Base-by-base conservation (phyloP, 2,113 vertebrate species). In the Paramisgurnus dabryanus region DNA sequence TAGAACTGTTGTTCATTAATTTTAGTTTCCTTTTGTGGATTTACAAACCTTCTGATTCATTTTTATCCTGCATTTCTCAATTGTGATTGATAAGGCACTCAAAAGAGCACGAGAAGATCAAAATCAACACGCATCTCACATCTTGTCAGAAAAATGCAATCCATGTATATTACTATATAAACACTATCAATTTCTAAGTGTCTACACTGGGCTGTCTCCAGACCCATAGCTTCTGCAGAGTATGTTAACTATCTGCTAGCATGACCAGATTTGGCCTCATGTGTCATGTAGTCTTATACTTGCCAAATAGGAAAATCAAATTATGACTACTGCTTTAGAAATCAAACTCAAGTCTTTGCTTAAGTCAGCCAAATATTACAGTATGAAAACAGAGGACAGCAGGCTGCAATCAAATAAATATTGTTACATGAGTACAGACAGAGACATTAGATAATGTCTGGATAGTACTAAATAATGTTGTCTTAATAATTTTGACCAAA, bases 241-340 rank as follows among this genome's bases (percentile, higher is more conserved):
- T 88, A 88, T 84, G 87, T 70, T 70, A 65, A 80, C 2, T 83
- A 87, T 87, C 80, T 88, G 87, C 76, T 68, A 87, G 88, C 87
- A 87, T 91, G 86, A 90, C 89, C 88, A 88, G 85, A 92, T 92
- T 92, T 91, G 90, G 90, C 80, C 83, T 87, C 78, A 82, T 87
- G 78, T 87, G 72, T 89, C 86, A 85, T 74, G 82, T 80, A 85
- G 61, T 88, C 84, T 84, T 79, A 78, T 34, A 83, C 88, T 89
- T 86, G 83, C 73, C 55, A 85, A 87, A 90, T 76, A 87, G 85
- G 86, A 90, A 74, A 77, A 45, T 74, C 40, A 8, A 60, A 40
- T 61, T 61, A 8, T 58, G 55, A 58, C 11, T 12, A 53, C 17
- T n/a, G 17, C 5, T 1, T 8, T 39, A 39, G 61, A 13, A 64